These are phyloP conservation scores for Aphelenchoides fujianensis DNA, from an alignment of 1,140 invertebrate genomes.

Conservation along the genomic window DNA sequence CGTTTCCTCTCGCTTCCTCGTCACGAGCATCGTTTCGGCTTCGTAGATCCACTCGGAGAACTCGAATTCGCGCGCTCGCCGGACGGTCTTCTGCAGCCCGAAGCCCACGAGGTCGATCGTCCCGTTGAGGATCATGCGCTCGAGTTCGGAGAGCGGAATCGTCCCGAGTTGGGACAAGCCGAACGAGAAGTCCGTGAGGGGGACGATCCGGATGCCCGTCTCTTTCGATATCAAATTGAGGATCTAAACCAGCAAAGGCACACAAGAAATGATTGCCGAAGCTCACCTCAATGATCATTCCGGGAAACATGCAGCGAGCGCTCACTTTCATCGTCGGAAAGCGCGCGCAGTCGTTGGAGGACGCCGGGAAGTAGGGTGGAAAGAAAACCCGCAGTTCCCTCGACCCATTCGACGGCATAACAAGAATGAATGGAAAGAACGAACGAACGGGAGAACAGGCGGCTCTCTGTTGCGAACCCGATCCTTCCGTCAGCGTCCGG, in stretches of 20 bases:
- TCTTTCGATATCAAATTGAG: neutral
- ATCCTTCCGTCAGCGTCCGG: too few species aligned
- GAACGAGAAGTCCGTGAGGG: neutral
- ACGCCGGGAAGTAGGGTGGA: neutral
- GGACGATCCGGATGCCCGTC: neutral
- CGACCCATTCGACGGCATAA: too few species aligned
- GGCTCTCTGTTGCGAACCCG: too few species aligned
- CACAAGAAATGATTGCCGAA: too few species aligned
- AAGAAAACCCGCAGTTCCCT: neutral
- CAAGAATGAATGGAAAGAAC: too few species aligned
- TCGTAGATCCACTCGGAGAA: neutral
- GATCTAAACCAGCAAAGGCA: too few species aligned
- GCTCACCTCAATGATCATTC: neutral
- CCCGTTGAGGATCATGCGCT: neutral
- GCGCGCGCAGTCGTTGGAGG: neutral
- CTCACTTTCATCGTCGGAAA: neutral
- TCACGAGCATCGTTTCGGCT: neutral
- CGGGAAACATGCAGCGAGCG: neutral
- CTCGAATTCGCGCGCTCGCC: neutral
- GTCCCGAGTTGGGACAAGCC: neutral
- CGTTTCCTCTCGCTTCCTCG: neutral
- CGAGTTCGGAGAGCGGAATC: neutral
- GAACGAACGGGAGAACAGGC: too few species aligned
- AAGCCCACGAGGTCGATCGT: neutral
- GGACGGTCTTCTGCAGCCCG: neutral